Base-by-base conservation (phyloP, 2,888 invertebrate species). In the Podotricha telesiphe region DNA sequence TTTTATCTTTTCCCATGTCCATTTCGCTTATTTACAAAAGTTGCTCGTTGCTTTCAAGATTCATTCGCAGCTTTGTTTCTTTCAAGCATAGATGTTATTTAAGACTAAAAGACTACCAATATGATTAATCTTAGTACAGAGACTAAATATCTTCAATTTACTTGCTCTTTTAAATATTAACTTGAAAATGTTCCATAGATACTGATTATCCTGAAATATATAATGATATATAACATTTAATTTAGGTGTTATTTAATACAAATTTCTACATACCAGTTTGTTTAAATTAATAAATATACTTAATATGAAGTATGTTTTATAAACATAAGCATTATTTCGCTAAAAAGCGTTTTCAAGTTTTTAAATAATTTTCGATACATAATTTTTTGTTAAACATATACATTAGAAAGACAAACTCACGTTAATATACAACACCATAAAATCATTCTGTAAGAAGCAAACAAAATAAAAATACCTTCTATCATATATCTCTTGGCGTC, bases 1-100 rank as follows among this genome's bases (percentile, higher is more conserved):
- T 75, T 74, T 75, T 73, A 73, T 75, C 71, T 74, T 66, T 68
- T 70, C 61, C 68, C 72, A 68, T 75, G 73, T 73, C 73, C 73
- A 73, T 72, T 72, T 72, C 69, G 70, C 72, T 74, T 74, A 74
- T 74, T 73, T 73, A 69, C 61, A 66, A 72, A 70, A 75, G 67
- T 72, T 69, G 58, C 58, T 66, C 67, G 70, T 73, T 67, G 73
- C 71, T 69, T 70, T 74, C 65, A 51, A 67, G 72, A 70, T 69
- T 75, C 68, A 63, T 68, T 69, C 72, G 68, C 59, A 40, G 53
- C 62, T 70, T 74, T 72, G 69, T 69, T 66, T 67, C 58, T 69
- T 55, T 62, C 63, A 58, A 65, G 65, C 65, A 37, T 66, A 65
- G 58, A 67, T 67, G 48, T 48, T 65, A 61, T 69, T 47, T 53